Evolutionary conservation across 2,888 invertebrate species (phyloP), one percentile per base, ranked within the genome.

Genomic region (Athalia rosae): DNA sequence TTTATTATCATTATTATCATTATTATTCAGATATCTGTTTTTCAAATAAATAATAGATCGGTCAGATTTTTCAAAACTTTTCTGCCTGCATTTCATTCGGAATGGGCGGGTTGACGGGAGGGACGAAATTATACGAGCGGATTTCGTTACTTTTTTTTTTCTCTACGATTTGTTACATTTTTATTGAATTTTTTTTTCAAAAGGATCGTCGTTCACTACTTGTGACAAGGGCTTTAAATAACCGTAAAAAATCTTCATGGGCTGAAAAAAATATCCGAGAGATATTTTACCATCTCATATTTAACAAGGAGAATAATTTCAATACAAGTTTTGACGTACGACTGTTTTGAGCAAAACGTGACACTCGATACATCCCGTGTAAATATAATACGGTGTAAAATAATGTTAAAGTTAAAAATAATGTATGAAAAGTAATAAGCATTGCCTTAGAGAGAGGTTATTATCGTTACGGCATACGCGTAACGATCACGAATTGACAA

Each of bases 291-390:
- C n/a, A 3, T 56, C 67, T 45, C 15, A 50, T 67, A 50, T 67
- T 53, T n/a, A 50, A 67, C 11, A 15, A 8, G 15, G 53, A 58
- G 71, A 56, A 71, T 71, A 71, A 71, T 71, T 71, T 58, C 15
- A 4, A 61, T 61, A 74, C 48, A 28, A 74, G 6, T 28, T 74
- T 62, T 74, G 74, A 74, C 74, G 48, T 15, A 74, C 74, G 74
- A 61, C 28, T 48, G 41, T 74, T 74, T 74, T 74, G 9, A 61
- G 28, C 28, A 47, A 6, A 43, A 28, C 15, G 43, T 15, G 71
- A 58, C 58, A 71, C 71, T 56, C 58, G 59, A 71, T 71, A 43
- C 15, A 71, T 71, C 71, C 56, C 3, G 13, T 58, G 56, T 15
- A 58, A n/a, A 48, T 43, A 59, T 71, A 50, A 28, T 11, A 11